These are phyloP conservation scores for Brachyistius frenatus DNA, from an alignment of 2,113 vertebrate genomes.

Conservation along the genomic window DNA sequence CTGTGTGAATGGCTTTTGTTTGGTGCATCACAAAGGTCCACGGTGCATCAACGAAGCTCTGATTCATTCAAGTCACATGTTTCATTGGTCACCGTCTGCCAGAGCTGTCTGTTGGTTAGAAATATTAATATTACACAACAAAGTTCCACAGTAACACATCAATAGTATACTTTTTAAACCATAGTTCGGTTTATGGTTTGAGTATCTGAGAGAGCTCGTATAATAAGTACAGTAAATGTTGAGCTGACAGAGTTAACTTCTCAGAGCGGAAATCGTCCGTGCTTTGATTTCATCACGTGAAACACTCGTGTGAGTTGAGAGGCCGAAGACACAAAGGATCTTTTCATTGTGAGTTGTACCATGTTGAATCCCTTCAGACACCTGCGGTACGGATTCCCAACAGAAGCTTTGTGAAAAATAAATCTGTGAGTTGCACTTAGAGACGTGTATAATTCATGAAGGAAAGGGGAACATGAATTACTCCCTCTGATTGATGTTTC, in stretches of 20 bases:
- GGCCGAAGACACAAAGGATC: slow-evolving; percentile 38
- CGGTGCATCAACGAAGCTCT: slow-evolving; percentile 19
- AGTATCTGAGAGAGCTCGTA: not conserved
- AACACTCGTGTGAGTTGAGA: slow-evolving; percentile 12
- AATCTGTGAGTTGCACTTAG: not conserved
- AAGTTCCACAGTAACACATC: too few relatives aligned
- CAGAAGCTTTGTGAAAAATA: not conserved
- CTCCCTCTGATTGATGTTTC: not conserved
- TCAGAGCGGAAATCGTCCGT: not conserved
- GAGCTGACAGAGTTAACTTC: not conserved
- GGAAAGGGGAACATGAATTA: not conserved
- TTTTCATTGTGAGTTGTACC: slow-evolving; percentile 10
- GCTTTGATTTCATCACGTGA: slow-evolving; percentile 20
- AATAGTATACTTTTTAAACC: too few relatives aligned
- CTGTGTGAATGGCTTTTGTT: slow-evolving; percentile 21
- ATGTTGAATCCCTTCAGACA: slow-evolving; percentile 29
- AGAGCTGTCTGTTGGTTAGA: not conserved
- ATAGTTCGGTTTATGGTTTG: not conserved
- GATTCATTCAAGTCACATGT: slow-evolving; percentile 41
- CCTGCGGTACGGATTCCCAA: not conserved
- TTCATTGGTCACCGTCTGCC: slow-evolving; percentile 10
- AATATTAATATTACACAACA: not conserved
- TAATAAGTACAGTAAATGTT: not conserved
- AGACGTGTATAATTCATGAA: not conserved
- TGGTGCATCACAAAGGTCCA: slow-evolving; percentile 33